Conservation (phyloP, 2,888 invertebrate genomes). For the Leptogaster cylindrica region DNA sequence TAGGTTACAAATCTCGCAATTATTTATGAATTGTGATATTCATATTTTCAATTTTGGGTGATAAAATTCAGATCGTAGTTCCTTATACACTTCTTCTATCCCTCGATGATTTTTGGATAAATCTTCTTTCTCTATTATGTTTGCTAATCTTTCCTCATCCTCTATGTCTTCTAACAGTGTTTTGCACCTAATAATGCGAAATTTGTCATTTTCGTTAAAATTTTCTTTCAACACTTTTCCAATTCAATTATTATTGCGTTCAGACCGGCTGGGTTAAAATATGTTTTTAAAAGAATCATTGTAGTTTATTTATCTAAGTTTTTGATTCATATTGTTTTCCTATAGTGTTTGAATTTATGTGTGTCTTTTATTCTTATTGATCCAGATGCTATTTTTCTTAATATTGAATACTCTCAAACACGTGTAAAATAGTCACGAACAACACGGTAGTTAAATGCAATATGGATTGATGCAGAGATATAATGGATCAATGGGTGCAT, state of each 20-base stretch:
- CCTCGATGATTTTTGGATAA: conserved; percentile 41
- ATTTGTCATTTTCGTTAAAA: not conserved
- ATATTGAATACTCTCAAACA: no score
- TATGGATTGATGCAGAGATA: no score
- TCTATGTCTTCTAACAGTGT: conserved; percentile 23
- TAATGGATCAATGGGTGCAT: no score
- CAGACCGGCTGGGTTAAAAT: not conserved
- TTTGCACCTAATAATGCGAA: not conserved
- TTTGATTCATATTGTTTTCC: no score
- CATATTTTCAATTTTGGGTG: conserved; percentile 45
- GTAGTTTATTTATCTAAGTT: no score
- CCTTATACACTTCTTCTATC: conserved; percentile 21
- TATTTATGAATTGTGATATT: conserved; percentile 45
- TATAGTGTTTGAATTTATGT: no score
- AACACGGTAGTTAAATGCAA: no score
- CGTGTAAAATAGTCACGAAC: no score
- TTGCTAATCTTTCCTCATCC: conserved; percentile 44
- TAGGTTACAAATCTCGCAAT: conserved; percentile 42
- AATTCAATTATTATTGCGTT: not conserved
- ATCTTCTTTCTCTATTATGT: conserved; percentile 42
- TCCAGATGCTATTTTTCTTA: no score
- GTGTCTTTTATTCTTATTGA: no score
- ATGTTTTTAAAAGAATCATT: no score
- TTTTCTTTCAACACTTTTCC: no score
- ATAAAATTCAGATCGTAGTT: conserved; percentile 41